Conservation (phyloP, 2,888 invertebrate species). For the Teleiodes luculella region DNA sequence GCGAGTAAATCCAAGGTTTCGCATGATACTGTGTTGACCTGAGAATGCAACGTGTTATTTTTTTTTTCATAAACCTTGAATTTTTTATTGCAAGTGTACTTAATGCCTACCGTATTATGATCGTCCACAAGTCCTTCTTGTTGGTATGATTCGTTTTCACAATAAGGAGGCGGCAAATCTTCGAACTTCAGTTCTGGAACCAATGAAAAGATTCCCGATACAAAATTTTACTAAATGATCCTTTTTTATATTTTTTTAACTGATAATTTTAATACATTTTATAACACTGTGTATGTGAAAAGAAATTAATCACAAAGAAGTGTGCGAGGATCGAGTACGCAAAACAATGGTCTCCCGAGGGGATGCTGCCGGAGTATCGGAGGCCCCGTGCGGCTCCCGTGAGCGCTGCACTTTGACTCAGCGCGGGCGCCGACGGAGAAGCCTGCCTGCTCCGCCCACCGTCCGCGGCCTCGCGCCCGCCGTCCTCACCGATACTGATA, state of each 20-base stretch:
- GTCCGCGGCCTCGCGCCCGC: conserved; percentile 45
- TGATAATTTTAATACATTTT: too few species aligned
- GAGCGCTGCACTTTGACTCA: conserved; percentile 25
- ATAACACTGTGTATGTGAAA: too few species aligned
- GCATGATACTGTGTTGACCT: conserved; percentile 48
- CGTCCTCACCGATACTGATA: conserved; percentile 33
- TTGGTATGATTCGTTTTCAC: conserved; percentile 48
- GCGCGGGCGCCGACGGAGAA: conserved; percentile 26
- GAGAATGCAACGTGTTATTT: conserved; percentile 29
- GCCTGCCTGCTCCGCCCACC: conserved; percentile 40
- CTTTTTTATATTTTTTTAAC: too few species aligned
- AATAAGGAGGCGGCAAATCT: conserved; percentile 66
- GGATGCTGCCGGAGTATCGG: conserved; percentile 38
- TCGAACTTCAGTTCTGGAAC: conserved; percentile 62
- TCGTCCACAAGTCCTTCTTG: conserved; percentile 15
- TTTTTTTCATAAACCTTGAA: too few species aligned
- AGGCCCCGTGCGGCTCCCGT: conserved; percentile 11
- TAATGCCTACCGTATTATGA: conserved; percentile 16
- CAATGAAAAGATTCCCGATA: conserved; percentile 33
- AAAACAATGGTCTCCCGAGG: conserved; percentile 46
- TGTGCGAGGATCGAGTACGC: conserved; percentile 33
- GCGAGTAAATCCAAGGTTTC: conserved; percentile 65
- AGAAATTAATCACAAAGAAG: conserved; percentile 51
- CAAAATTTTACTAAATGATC: conserved; percentile 44
- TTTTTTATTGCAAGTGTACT: too few species aligned